Conservation (phyloP, 2,113 vertebrate species). For the Epinephelus lanceolatus region DNA sequence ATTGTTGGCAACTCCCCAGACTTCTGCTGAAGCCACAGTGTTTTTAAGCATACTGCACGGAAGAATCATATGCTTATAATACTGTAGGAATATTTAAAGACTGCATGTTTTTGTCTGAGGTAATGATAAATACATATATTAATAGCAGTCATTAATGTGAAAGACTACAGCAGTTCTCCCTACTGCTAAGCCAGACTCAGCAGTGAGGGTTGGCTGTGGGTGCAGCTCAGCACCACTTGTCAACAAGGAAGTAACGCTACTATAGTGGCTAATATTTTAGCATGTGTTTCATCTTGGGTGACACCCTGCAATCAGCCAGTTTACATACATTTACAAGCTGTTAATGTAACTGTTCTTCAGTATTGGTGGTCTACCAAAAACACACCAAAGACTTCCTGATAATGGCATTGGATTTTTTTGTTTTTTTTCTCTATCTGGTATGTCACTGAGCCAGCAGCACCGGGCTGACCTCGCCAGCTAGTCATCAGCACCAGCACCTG, state of each 20-base stretch:
- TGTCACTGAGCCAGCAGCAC: slow-evolving; percentile 23
- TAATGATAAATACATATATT: background rate
- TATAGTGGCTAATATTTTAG: background rate
- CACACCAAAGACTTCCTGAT: no score
- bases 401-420: background rate
- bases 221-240: background rate
- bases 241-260: background rate
- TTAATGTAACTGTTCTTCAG: no score
- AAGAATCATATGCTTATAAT: background rate
- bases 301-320: background rate
- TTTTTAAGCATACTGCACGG: background rate
- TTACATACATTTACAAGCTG: no score
- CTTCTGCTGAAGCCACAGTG: background rate
- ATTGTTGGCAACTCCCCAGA: background rate
- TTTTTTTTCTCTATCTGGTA: background rate
- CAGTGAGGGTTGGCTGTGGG: no score
- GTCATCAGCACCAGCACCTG: slow-evolving; percentile 26
- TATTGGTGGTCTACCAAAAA: no score
- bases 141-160: background rate
- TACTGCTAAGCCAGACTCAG: background rate
- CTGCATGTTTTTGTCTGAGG: background rate
- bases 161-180: background rate
- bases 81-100: background rate
- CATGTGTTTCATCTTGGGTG: no score
- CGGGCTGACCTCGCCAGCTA: slow-evolving; percentile 9